Evolutionary conservation across 1,140 invertebrate species (phyloP).

Genomic region (Hypsibius dujardini): DNA sequence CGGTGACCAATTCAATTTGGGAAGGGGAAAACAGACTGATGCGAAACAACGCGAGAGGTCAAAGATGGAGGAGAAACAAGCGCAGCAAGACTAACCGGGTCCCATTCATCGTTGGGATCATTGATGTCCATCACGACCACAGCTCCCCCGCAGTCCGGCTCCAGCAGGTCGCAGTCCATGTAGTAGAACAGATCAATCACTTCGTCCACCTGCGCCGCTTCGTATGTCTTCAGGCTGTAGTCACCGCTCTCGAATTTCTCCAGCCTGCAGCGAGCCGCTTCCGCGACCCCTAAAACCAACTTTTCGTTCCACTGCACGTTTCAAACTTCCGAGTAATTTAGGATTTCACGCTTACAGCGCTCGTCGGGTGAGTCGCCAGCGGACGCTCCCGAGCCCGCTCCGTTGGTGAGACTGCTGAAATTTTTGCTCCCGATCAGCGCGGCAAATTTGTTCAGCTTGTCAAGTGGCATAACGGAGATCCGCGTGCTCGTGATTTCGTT

Average conservation of each 20-base stretch:
- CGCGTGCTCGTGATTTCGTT: no score
- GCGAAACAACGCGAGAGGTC: neutral
- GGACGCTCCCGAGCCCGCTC: neutral
- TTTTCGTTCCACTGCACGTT: no score
- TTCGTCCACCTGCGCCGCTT: neutral
- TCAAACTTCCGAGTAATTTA: neutral
- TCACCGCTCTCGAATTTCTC: neutral
- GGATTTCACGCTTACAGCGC: neutral
- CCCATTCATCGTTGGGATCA: neutral
- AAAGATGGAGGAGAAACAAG: neutral
- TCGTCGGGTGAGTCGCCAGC: neutral
- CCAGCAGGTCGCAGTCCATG: neutral
- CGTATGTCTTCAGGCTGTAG: slow-evolving; percentile 4
- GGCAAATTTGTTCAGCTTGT: no score
- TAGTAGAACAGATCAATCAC: slow-evolving; percentile 9
- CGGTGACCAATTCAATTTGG: neutral
- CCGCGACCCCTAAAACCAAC: neutral
- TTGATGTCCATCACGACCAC: neutral
- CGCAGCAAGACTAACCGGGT: neutral
- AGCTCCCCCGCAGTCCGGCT: neutral
- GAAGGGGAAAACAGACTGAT: no score
- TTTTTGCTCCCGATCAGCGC: no score
- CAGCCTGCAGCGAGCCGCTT: neutral
- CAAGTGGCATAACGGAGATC: no score
- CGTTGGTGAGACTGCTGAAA: no score